Conservation (phyloP, 2,888 invertebrate genomes). For the Rutpela maculata region DNA sequence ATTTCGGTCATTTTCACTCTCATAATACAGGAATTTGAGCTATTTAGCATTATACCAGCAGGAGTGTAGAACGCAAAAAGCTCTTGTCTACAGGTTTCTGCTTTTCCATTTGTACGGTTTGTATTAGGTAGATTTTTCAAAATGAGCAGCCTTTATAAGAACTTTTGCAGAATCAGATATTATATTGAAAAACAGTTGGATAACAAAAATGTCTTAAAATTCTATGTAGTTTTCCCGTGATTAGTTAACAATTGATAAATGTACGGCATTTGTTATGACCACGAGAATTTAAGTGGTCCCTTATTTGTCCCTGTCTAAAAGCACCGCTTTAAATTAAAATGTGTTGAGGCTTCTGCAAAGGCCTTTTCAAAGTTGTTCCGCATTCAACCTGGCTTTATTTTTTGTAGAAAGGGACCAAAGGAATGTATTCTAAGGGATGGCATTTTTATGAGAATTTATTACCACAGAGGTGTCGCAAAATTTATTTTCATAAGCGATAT, state of each 20-base stretch:
- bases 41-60: no score
- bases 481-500: not conserved
- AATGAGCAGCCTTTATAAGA: slow-evolving; percentile 1
- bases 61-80: no score
- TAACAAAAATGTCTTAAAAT: not conserved
- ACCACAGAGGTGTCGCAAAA: not conserved
- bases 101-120: slow-evolving; percentile 12
- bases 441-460: slow-evolving; percentile 3
- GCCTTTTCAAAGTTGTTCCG: slow-evolving; percentile 14
- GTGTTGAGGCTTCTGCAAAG: slow-evolving; percentile 22
- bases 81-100: no score
- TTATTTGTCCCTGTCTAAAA: slow-evolving; percentile 7
- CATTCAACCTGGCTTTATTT: slow-evolving; percentile 4
- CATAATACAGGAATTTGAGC: no score
- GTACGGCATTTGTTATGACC: slow-evolving; percentile 14
- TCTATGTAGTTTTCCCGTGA: slow-evolving; percentile 14
- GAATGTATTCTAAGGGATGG: slow-evolving; percentile 16
- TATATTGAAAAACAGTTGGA: not conserved
- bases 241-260: slow-evolving; percentile 25
- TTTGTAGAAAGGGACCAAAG: slow-evolving; percentile 29
- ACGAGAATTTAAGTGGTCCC: slow-evolving; percentile 18
- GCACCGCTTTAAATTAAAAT: slow-evolving; percentile 25
- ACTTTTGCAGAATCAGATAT: slow-evolving; percentile 14
- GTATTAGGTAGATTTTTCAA: slow-evolving; percentile 5
- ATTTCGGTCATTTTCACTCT: no score